Evolutionary conservation across 1,140 invertebrate genomes (phyloP).

Genomic region (Ooceraea biroi): DNA sequence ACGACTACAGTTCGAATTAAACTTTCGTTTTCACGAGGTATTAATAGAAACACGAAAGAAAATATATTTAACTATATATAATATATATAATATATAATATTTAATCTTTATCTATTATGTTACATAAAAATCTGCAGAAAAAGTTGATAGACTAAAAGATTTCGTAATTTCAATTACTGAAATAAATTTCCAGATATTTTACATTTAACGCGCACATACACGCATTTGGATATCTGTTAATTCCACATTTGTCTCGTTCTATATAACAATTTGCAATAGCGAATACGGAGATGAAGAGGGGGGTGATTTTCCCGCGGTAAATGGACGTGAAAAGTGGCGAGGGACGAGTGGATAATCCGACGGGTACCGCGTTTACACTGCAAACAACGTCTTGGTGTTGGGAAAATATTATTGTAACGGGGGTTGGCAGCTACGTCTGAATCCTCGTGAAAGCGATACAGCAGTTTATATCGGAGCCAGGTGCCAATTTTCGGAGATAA

Average conservation of each 20-base stretch:
- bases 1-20: neutral
- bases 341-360: constrained; percentile 69
- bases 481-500: constrained; percentile 73
- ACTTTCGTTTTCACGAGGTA: neutral
- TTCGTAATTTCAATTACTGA: no score
- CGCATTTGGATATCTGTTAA: neutral
- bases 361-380: constrained; percentile 65
- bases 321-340: constrained; percentile 50
- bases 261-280: constrained; percentile 38
- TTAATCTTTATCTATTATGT: no score
- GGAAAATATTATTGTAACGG: constrained; percentile 78
- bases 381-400: constrained; percentile 76
- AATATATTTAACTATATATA: neutral
- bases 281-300: neutral
- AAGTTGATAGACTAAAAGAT: no score
- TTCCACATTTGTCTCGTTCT: neutral
- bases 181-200: no score
- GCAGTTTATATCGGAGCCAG: constrained; percentile 68
- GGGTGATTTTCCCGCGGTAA: constrained; percentile 47
- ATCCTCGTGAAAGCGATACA: constrained; percentile 72
- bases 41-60: neutral
- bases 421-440: constrained; percentile 50
- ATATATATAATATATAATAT: no score
- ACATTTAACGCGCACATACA: no score
- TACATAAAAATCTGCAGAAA: no score